Percentiles rank a stretch among this genome's conserved stretches.
phyloP scores from a whole-genome alignment of 2,113 vertebrate species.

The Melospiza georgiana region DNA sequence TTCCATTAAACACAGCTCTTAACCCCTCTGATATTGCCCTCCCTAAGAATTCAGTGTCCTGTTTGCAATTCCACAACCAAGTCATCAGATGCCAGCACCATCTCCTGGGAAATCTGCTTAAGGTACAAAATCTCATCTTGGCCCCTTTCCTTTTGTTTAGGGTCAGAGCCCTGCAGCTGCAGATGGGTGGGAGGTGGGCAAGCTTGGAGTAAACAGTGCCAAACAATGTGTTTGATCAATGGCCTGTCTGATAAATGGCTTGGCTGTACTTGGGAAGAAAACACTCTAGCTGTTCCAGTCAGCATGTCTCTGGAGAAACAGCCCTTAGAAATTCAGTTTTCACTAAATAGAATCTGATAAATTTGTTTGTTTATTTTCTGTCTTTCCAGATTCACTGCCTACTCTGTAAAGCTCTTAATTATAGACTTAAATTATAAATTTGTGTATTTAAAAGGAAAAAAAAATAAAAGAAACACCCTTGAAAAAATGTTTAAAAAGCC shows the following conservation, averaged over 20 bases:
- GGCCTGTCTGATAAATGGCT: neutral
- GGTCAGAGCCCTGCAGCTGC: neutral
- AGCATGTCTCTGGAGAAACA: neutral
- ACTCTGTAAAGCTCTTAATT: neutral
- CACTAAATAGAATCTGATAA: neutral
- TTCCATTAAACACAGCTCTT: neutral
- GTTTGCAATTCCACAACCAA: neutral
- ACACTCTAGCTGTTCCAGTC: accelerated
- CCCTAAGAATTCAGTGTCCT: neutral
- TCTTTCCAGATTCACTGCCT: neutral
- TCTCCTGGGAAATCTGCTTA: neutral
- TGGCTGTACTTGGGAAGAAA: neutral
- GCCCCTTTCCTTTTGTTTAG: neutral
- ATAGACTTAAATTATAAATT: neutral
- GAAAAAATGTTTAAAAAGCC: neutral
- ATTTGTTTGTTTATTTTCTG: neutral
- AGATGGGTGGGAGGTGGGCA: neutral
- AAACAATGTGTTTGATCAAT: neutral
- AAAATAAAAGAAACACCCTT: too few species aligned
- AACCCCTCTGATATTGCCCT: neutral
- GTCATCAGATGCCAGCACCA: accelerated
- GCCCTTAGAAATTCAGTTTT: neutral
- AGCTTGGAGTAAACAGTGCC: neutral
- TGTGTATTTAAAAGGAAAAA: neutral
- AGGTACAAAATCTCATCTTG: neutral